Evolutionary conservation across 2,888 invertebrate species (phyloP).

Genomic region (Oxytorus armatus): DNA sequence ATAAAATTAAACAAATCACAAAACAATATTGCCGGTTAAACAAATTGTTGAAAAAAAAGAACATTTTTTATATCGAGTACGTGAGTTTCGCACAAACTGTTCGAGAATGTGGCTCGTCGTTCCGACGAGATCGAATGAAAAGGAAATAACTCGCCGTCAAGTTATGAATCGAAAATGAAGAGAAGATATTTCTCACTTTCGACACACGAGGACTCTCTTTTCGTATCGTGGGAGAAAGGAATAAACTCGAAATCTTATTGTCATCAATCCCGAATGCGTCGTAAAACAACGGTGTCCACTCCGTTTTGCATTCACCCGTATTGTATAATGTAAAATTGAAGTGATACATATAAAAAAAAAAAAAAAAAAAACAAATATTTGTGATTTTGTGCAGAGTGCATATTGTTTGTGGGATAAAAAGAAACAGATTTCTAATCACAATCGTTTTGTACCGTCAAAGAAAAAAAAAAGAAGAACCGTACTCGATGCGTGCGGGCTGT

Average conservation of each 20-base stretch:
- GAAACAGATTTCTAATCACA: conserved; percentile 15
- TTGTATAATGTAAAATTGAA: conserved; percentile 46
- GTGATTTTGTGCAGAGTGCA: conserved; percentile 44
- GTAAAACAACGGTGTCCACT: not conserved
- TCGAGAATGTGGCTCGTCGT: conserved; percentile 14
- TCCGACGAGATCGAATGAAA: conserved; percentile 16
- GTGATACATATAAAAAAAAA: conserved; percentile 45
- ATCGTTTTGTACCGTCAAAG: conserved; percentile 41
- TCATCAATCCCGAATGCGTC: conserved; percentile 17
- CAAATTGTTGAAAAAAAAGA: conserved; percentile 71
- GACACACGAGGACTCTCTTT: not conserved
- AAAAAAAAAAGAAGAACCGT: not conserved
- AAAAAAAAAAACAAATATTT: conserved; percentile 38
- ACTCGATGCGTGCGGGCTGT: not conserved
- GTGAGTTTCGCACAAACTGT: conserved; percentile 67
- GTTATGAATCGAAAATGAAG: not conserved
- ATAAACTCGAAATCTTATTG: conserved; percentile 13
- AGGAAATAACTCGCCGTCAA: conserved; percentile 28
- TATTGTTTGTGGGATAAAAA: conserved; percentile 32
- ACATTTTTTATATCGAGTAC: conserved; percentile 76
- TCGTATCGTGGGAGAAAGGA: conserved; percentile 13
- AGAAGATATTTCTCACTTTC: not conserved
- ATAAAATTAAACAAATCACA: too few species aligned
- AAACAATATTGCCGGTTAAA: conserved; percentile 69
- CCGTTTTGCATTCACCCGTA: conserved; percentile 26